These are phyloP conservation scores for Helicoverpa armigera DNA, from an alignment of 1,140 invertebrate genomes.

Conservation along the genomic window DNA sequence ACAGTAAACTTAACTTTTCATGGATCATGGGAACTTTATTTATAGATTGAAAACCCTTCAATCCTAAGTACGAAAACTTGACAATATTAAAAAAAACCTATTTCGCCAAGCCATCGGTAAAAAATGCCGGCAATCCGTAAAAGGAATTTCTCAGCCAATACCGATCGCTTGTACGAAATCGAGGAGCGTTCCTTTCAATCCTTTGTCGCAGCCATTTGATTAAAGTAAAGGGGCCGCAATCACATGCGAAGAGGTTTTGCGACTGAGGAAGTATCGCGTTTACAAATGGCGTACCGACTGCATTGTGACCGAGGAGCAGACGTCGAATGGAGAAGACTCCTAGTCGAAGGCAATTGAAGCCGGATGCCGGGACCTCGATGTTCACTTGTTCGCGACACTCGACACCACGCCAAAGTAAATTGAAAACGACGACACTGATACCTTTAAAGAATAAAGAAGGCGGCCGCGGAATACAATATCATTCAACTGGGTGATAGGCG, in stretches of 20 bases:
- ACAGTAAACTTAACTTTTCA: conserved; percentile 57
- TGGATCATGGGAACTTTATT: conserved; percentile 34
- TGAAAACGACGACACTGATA: conserved; percentile 67
- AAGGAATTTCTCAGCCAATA: conserved; percentile 78
- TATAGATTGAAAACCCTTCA: conserved; percentile 27
- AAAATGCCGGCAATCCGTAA: conserved; percentile 76
- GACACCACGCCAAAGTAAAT: conserved; percentile 66
- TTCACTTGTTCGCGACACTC: conserved; percentile 70
- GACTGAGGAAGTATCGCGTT: conserved; percentile 84
- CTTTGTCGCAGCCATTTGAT: conserved; percentile 85
- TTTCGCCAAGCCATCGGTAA: conserved; percentile 65
- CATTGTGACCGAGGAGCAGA: conserved; percentile 70
- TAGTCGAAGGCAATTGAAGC: conserved; percentile 68
- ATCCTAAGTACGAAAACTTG: conserved; percentile 24
- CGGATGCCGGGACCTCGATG: conserved; percentile 66
- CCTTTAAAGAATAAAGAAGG: conserved; percentile 58
- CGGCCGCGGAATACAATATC: conserved; percentile 38
- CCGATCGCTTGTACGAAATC: conserved; percentile 79
- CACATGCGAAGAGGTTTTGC: conserved; percentile 72
- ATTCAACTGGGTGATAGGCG: conserved; percentile 53
- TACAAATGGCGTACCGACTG: conserved; percentile 81
- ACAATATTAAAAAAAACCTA: conserved; percentile 50
- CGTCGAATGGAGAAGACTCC: conserved; percentile 58
- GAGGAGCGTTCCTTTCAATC: conserved; percentile 81
- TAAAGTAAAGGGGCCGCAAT: conserved; percentile 83